Percentiles rank a stretch among this genome's conserved stretches.
These are phyloP conservation scores for Hippoglossus stenolepis DNA, from an alignment of 2,113 vertebrate genomes.

Conservation along the genomic window DNA sequence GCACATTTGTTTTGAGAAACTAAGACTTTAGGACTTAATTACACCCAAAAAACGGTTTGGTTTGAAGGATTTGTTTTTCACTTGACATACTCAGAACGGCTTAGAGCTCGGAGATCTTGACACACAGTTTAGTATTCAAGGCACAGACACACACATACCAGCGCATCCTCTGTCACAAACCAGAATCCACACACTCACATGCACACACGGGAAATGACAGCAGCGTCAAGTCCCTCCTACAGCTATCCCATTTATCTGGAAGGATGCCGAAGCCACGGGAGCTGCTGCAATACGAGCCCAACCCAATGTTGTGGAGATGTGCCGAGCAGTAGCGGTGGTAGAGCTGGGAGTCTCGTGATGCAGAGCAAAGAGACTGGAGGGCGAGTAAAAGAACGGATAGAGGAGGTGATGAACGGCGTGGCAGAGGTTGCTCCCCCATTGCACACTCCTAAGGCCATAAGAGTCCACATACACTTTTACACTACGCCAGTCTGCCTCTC, in stretches of 20 bases:
- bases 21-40: constrained; percentile 13
- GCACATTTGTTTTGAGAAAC: constrained; percentile 8
- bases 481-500: constrained; percentile 41
- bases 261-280: constrained; percentile 20
- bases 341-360: constrained; percentile 15
- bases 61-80: constrained; percentile 5
- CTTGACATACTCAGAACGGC: constrained; percentile 18
- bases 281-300: constrained; percentile 30
- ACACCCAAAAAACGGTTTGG: constrained; percentile 13
- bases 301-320: constrained; percentile 25
- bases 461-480: constrained; percentile 17
- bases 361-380: constrained; percentile 3
- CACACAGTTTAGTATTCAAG: constrained; percentile 49
- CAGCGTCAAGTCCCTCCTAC: constrained; percentile 37
- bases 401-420: constrained; percentile 36
- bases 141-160: constrained; percentile 44
- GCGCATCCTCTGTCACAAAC: constrained; percentile 47
- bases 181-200: constrained; percentile 17
- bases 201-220: constrained; percentile 38
- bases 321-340: constrained; percentile 28
- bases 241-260: constrained; percentile 47
- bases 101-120: constrained; percentile 28
- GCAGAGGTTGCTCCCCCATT: constrained; percentile 32
- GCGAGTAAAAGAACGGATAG: constrained; percentile 6
- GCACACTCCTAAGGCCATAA: constrained; percentile 1